These are phyloP conservation scores for Seriola quinqueradiata DNA, from an alignment of 2,113 vertebrate species.

Conservation along the genomic window DNA sequence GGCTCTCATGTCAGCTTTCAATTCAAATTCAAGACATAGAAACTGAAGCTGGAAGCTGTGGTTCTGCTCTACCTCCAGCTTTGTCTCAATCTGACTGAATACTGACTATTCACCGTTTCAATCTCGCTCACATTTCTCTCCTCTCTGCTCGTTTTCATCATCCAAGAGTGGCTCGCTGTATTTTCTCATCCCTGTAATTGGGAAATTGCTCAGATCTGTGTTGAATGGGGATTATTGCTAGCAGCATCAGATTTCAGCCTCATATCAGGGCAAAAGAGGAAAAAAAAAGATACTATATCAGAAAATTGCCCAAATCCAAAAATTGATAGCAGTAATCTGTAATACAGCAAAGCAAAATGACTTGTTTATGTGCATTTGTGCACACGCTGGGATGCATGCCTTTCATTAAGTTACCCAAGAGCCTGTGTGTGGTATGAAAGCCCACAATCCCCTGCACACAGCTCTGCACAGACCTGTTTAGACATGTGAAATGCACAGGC, in stretches of 20 bases:
- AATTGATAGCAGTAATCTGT: conserved; percentile 12
- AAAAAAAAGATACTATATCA: neutral
- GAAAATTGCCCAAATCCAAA: conserved; percentile 37
- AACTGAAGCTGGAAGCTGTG: neutral
- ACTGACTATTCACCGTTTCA: conserved; percentile 19
- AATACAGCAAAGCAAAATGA: conserved; percentile 3
- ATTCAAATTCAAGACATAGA: conserved; percentile 18
- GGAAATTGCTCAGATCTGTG: conserved; percentile 45
- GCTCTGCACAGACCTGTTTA: conserved; percentile 34
- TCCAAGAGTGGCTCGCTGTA: conserved; percentile 9
- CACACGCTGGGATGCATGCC: neutral
- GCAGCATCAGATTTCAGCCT: conserved; percentile 31
- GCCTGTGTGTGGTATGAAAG: conserved; percentile 9
- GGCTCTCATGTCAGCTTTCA: conserved; percentile 20
- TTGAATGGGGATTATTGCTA: conserved; percentile 41
- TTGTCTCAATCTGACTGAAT: neutral
- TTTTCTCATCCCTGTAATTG: conserved; percentile 45
- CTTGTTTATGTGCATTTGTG: neutral
- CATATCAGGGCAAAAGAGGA: conserved; percentile 1
- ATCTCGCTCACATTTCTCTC: conserved; percentile 26
- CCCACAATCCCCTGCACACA: conserved; percentile 14
- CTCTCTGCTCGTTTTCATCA: conserved; percentile 38
- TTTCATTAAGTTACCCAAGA: neutral
- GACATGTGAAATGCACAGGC: conserved; percentile 34
- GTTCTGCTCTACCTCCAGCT: conserved; percentile 13